Conservation (phyloP, 2,888 invertebrate genomes). For the Alloplasta piceator region DNA sequence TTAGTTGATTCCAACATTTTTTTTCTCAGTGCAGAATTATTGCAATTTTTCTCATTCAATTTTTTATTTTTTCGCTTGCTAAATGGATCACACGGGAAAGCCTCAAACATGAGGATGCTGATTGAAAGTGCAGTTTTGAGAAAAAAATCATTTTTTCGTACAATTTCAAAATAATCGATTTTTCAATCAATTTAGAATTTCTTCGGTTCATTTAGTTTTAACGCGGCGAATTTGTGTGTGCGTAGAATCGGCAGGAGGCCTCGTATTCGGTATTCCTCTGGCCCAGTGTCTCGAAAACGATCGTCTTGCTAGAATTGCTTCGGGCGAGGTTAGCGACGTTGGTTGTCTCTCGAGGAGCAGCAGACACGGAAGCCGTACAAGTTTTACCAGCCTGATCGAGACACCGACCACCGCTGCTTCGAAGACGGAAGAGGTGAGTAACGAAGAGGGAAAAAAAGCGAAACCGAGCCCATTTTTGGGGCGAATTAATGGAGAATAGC, state of each 20-base stretch:
- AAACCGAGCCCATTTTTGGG: background rate
- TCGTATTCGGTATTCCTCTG: slow-evolving; percentile 94
- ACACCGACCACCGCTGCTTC: slow-evolving; percentile 79
- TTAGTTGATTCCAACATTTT: no score
- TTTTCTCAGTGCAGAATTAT: no score
- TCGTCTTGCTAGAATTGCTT: slow-evolving; percentile 84
- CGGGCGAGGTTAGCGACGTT: slow-evolving; percentile 78
- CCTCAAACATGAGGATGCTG: no score
- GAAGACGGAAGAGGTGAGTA: slow-evolving; percentile 86
- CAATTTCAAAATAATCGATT: no score
- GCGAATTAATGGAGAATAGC: background rate
- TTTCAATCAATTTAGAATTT: background rate
- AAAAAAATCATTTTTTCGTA: no score
- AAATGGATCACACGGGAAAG: no score
- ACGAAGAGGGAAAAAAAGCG: no score
- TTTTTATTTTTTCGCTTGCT: no score
- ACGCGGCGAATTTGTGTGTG: background rate
- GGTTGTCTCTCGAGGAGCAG: slow-evolving; percentile 82
- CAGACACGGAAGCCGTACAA: slow-evolving; percentile 88
- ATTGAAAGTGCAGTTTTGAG: no score
- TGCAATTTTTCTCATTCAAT: no score
- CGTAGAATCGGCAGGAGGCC: slow-evolving; percentile 83
- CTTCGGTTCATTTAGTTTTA: background rate
- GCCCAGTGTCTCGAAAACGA: slow-evolving; percentile 94
- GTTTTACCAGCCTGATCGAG: slow-evolving; percentile 89